A percentile compares a stretch with the other conserved stretches of the same genome.
Evolutionary conservation across 2,888 invertebrate genomes (phyloP).

Genomic region (Drosophila flavopinicola): DNA sequence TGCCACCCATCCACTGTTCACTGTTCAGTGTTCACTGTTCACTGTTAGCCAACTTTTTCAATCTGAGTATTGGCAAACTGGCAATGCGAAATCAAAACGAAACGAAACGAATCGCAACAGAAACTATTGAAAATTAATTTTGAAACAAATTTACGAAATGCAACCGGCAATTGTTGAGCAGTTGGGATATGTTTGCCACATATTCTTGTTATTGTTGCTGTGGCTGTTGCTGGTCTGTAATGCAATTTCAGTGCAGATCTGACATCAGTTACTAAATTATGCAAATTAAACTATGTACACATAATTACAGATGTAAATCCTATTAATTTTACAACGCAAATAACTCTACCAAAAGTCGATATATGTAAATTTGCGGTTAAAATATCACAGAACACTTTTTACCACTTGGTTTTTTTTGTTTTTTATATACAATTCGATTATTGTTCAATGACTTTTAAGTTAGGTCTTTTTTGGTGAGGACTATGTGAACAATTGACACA

Average conservation of each 20-base stretch:
- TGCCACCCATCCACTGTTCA: constrained; percentile 2
- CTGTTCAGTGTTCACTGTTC: constrained; percentile 7
- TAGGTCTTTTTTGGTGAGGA: background rate
- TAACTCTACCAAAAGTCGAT: constrained; percentile 58
- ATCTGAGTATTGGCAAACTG: constrained; percentile 53
- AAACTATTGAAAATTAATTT: constrained; percentile 72
- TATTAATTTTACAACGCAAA: constrained; percentile 65
- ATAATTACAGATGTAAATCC: constrained; percentile 77
- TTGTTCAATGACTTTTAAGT: constrained; percentile 10
- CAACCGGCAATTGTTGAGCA: constrained; percentile 41
- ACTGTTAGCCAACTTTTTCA: constrained; percentile 64
- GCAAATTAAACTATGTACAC: constrained; percentile 78
- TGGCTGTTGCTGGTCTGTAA: constrained; percentile 1
- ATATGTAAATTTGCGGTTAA: constrained; percentile 69
- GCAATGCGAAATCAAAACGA: constrained; percentile 28
- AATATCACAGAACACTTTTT: constrained; percentile 52
- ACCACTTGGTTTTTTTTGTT: constrained; percentile 11
- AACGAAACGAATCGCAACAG: constrained; percentile 32
- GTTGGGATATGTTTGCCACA: constrained; percentile 6
- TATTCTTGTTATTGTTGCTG: background rate
- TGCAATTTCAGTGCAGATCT: constrained; percentile 24
- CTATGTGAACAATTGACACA: background rate
- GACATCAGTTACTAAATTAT: constrained; percentile 69
- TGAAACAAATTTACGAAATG: constrained; percentile 48
- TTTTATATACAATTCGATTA: constrained; percentile 19